Base-by-base conservation (phyloP, 2,797 vertebrate genomes). In the Muscicapa comitata region DNA sequence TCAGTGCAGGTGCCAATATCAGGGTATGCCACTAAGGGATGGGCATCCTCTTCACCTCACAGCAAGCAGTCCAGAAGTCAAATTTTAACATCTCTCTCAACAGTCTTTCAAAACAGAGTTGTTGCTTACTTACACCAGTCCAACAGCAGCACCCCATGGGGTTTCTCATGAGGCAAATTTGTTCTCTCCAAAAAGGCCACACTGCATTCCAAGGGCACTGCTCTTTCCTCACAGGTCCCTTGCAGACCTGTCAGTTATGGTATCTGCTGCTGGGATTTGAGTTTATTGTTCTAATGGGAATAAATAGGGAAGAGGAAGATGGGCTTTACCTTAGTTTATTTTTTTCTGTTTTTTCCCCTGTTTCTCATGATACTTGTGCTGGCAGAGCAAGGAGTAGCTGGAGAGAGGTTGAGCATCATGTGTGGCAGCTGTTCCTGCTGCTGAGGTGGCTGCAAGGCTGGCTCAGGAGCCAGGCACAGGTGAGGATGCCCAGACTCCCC, bases 41-140 rank as follows among this genome's bases (percentile, higher is more conserved):
- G 42, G 38, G 13, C 15, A 6, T 35, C 3, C 10, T 24, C n/a
- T 63, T 10, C 45, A 21, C 35, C n/a, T 62, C 20, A 5, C 43
- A 70, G 48, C 29, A 74, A 18, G 13, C 28, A 47, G 25, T 7
- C 43, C 26, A 58, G n/a, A 45, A 74, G 16, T 40, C 35, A 35
- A 15, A 63, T 71, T 55, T 40, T 5, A 3, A 29, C 15, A 33
- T 59, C 6, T 35, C 23, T 61, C 20, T 54, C 48, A 45, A 11
- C 10, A 45, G 25, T 3, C 19, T 43, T 51, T 78, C 24, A 33
- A 17, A 78, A 23, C 25, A 37, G 40, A 25, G 14, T 13, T 4
- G 0, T 7, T 58, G 7, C 6, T 68, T 7, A 5, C n/a, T 71
- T 31, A 7, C 25, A 15, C 28, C 40, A 31, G 20, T 35, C 29